Base-by-base conservation (phyloP, 92 coral and sea anemone genomes). In the Parazoanthus atlanticus region DNA sequence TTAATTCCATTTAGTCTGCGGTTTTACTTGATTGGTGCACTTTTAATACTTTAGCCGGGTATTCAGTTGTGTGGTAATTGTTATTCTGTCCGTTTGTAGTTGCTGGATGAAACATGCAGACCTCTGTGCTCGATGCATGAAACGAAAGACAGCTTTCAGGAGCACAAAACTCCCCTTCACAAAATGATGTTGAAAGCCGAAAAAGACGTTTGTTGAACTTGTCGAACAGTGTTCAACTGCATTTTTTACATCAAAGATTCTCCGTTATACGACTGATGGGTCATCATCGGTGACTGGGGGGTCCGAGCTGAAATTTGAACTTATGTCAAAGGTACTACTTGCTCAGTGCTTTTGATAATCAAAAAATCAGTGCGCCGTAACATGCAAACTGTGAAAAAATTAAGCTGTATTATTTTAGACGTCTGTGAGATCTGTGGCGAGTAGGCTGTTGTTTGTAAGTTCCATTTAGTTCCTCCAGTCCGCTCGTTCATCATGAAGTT, bases 91-190 rank as follows among this genome's bases (percentile, higher is more conserved):
- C 47, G 36, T 78, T 49, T n/a, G 64, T 31, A 78, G 82, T 52
- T 78, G 82, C 36, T 78, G 82, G 82, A 28, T 78, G 61, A 78
- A 46, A 78, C 66, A 78, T 78, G 82, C 8, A 78, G 82, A 78
- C 8, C 82, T 78, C 61, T 78, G 82, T 47, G 56, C 66, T 29
- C 82, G 19, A 28, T 78, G 82, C n/a, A 78, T 46, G 21, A 43
- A n/a, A 28, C 32, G 66, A 46, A 78, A 25, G 32, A 25, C 7
- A 25, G 54, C 38, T 43, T 41, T 16, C 15, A 41, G 29, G 5
- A 77, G 12, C 8, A 30, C 25, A 31, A 74, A 41, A 15, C 36
- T 41, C 81, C 15, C 6, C 32, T 77, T 77, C 58, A 77, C 61
- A 28, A 47, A 29, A 78, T 43, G 81, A 78, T 7, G 64, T 41